Percentiles rank a stretch among this genome's conserved stretches.
phyloP scores from a whole-genome alignment of 1,140 invertebrate species.

The Hesperophylax magnus region DNA sequence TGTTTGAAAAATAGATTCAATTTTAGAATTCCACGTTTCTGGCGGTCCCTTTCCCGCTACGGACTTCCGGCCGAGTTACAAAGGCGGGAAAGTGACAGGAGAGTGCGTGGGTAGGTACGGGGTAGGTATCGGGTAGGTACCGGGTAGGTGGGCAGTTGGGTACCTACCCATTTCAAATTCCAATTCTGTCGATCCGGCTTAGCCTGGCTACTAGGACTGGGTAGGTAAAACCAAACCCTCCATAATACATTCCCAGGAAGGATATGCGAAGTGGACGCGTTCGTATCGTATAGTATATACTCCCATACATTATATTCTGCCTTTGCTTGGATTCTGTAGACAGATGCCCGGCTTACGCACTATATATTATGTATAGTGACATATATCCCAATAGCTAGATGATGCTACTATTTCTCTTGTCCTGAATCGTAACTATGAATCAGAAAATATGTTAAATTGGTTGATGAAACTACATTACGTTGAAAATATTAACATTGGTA shows the following conservation, averaged over 20 bases:
- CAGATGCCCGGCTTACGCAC: no score
- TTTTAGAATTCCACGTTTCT: constrained; percentile 52
- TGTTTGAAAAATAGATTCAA: constrained; percentile 52
- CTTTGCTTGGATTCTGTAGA: constrained; percentile 1
- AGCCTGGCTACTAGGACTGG: constrained; percentile 32
- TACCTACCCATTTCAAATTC: constrained; percentile 54
- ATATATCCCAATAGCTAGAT: constrained; percentile 21
- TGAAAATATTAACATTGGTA: no score
- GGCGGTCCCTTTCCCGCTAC: constrained; percentile 30
- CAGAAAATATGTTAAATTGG: no score
- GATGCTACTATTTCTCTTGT: constrained; percentile 46
- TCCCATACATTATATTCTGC: constrained; percentile 43
- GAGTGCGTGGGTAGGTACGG: neutral
- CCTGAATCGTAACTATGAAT: constrained; percentile 32
- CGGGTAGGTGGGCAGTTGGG: no score
- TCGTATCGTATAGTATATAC: constrained; percentile 26
- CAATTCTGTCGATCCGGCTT: constrained; percentile 57
- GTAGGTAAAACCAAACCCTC: constrained; percentile 52
- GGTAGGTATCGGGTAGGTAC: no score
- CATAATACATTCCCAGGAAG: constrained; percentile 40
- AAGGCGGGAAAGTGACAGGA: constrained; percentile 46
- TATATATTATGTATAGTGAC: neutral
- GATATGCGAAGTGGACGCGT: constrained; percentile 44
- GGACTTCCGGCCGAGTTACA: constrained; percentile 32
- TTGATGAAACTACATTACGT: no score